Evolutionary conservation across 1,140 invertebrate species (phyloP), one percentile per base, ranked within the genome.

Genomic region (Pseudachorutes palmiensis): DNA sequence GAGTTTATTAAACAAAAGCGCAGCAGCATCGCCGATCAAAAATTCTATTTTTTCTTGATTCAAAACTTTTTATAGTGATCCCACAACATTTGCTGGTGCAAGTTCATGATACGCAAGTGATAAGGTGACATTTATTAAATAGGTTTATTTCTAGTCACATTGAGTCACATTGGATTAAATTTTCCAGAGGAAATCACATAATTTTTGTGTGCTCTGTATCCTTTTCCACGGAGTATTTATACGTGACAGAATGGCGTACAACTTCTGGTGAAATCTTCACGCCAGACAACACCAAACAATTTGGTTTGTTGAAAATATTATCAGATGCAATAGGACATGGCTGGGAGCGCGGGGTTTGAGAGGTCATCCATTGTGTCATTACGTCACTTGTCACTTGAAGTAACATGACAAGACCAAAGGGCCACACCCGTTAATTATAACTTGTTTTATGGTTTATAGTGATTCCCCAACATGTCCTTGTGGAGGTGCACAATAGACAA

Each of bases 51-150:
- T 45, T 45, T 12, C 36, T 12, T 55, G 5, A 55, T 55, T 26
- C 24, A 14, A 55, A 16, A 5, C 24, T 55, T 26, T 19, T 55
- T 55, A 55, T 55, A 55, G 51, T 55, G 51, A 55, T 55, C 12
- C 51, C 51, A 22, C 51, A 55, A 26, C 51, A 55, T 26, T 55
- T 55, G 51, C 24, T 55, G 24, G 14, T 55, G 9, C 51, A 55
- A 55, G 51, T 55, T 26, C 51, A 55, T 55, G 51, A 55, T 26
- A 55, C 9, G 24, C 51, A 55, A 55, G 51, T 55, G 3, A 55
- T 55, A 55, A 55, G 51, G 51, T 55, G 24, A 24, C 9, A 55
- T 24, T 45, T 45, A 45, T 45, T 45, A 45, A 12, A 19, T 45
- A 45, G 9, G 19, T 45, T 9, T 45, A 45, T n/a, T n/a, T n/a